Evolutionary conservation across 2,797 vertebrate genomes (phyloP).

Genomic region (Botia kubotai): DNA sequence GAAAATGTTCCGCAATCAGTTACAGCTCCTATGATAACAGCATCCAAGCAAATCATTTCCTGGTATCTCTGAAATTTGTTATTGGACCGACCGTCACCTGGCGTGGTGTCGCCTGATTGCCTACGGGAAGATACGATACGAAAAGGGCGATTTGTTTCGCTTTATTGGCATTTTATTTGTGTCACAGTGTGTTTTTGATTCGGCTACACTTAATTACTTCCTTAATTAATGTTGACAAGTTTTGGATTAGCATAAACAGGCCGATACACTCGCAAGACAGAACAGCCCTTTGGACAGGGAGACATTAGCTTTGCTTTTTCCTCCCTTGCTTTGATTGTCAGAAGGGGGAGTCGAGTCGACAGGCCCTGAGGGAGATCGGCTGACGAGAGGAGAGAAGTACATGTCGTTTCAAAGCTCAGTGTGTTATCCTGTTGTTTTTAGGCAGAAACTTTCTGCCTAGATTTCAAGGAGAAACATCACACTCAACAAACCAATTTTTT

Average conservation of each 20-base stretch:
- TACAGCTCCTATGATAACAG: slow-evolving; percentile 8
- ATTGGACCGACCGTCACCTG: slow-evolving; percentile 6
- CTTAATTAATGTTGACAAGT: slow-evolving; percentile 54
- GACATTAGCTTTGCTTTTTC: slow-evolving; percentile 46
- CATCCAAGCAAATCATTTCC: slow-evolving; percentile 13
- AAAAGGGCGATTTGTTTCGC: slow-evolving; percentile 20
- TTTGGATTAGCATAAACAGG: slow-evolving; percentile 55
- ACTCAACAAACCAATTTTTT: neutral
- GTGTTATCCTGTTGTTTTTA: slow-evolving; percentile 38
- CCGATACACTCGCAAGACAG: slow-evolving; percentile 42
- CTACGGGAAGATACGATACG: slow-evolving; percentile 7
- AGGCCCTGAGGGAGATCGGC: slow-evolving; percentile 37
- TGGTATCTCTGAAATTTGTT: slow-evolving; percentile 20
- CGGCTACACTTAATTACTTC: slow-evolving; percentile 48
- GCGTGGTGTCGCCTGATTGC: slow-evolving; percentile 20
- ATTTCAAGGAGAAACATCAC: neutral
- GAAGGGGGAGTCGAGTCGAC: slow-evolving; percentile 48
- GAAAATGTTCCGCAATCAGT: slow-evolving; percentile 34
- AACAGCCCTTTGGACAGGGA: slow-evolving; percentile 40
- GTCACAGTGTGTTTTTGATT: slow-evolving; percentile 44
- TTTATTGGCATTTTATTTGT: slow-evolving; percentile 30
- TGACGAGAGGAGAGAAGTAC: slow-evolving; percentile 49
- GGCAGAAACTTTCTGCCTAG: slow-evolving; percentile 14
- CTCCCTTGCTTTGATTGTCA: slow-evolving; percentile 53
- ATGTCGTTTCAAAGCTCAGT: slow-evolving; percentile 42